phyloP scores from a whole-genome alignment of 35 echinoderm and acorn worm species.

The Amphiura filiformis region DNA sequence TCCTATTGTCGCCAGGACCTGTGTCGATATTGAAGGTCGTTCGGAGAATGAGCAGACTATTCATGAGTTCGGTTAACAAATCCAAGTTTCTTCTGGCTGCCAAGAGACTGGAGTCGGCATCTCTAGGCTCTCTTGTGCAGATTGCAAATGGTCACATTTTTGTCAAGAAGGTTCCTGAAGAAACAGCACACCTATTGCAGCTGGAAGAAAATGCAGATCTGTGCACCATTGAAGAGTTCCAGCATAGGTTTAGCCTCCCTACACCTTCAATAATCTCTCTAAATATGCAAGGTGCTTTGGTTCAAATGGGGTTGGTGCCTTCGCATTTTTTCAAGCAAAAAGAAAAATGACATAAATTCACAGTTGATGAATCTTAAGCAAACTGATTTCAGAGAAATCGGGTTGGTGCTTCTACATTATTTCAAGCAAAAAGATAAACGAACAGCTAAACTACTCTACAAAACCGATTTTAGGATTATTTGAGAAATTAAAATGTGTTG shows the following conservation, averaged over 20 bases:
- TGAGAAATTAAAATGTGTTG: too few species aligned
- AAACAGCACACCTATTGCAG: not conserved
- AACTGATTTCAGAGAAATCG: too few species aligned
- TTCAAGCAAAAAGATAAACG: too few species aligned
- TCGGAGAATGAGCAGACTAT: not conserved
- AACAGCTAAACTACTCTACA: too few species aligned
- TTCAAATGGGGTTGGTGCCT: not conserved
- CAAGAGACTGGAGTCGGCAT: not conserved
- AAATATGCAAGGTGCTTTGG: not conserved
- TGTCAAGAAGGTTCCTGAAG: not conserved
- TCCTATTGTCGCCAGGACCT: not conserved
- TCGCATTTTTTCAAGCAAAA: too few species aligned
- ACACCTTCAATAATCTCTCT: not conserved
- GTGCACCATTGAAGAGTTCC: not conserved
- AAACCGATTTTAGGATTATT: too few species aligned
- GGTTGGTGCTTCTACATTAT: too few species aligned
- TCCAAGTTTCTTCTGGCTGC: not conserved
- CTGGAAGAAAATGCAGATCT: not conserved
- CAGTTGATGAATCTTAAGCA: too few species aligned
- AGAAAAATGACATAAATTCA: too few species aligned
- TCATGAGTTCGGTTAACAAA: not conserved
- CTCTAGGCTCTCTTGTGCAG: not conserved
- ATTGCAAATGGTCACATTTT: not conserved
- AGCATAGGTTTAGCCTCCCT: not conserved
- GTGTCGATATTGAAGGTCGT: not conserved